These are phyloP conservation scores for Enteromius argenteus DNA, from an alignment of 2,797 vertebrate genomes.

Conservation along the genomic window DNA sequence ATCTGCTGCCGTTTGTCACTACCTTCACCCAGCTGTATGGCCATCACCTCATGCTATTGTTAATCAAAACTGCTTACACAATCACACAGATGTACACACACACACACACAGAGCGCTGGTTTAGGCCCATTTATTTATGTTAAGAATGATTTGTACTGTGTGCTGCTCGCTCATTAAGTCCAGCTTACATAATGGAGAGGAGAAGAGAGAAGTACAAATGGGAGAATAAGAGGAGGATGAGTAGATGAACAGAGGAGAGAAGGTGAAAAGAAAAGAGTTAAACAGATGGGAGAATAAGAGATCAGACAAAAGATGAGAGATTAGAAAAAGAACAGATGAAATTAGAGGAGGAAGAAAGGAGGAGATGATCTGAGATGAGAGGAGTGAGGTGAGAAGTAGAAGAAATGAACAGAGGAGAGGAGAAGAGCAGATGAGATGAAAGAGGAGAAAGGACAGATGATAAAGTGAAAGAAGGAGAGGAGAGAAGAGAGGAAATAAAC, in stretches of 20 bases:
- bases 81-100: slow-evolving; percentile 30
- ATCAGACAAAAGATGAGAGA: neutral
- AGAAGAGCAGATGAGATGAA: neutral
- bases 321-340: neutral
- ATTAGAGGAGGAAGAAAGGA: neutral
- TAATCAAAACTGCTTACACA: slow-evolving; percentile 49
- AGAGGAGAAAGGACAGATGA: neutral
- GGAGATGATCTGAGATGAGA: neutral
- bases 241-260: neutral
- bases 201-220: neutral
- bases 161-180: slow-evolving; percentile 46
- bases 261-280: neutral
- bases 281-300: neutral
- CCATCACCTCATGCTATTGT: slow-evolving; percentile 44
- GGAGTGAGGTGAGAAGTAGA: neutral
- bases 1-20: slow-evolving; percentile 46
- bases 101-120: neutral
- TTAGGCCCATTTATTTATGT: slow-evolving; percentile 46
- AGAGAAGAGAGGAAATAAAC: neutral
- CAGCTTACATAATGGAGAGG: slow-evolving; percentile 43
- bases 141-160: slow-evolving; percentile 36
- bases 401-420: neutral
- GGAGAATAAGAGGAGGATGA: neutral
- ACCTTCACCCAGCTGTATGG: slow-evolving; percentile 48
- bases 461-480: neutral